Base-by-base conservation (phyloP, 2,888 invertebrate genomes). In the Aspidiotus destructor region DNA sequence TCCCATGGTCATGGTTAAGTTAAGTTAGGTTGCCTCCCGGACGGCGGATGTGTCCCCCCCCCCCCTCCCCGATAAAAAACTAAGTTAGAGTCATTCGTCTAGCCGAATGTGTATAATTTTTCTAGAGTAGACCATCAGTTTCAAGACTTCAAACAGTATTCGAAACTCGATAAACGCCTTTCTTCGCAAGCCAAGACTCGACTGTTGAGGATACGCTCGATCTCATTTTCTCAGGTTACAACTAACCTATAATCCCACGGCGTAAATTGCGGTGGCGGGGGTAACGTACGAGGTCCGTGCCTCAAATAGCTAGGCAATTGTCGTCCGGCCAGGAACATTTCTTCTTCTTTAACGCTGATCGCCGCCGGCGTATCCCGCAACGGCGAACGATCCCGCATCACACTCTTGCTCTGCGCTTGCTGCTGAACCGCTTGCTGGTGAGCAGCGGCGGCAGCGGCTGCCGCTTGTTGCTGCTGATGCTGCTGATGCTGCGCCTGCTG, bases 331-430 rank as follows among this genome's bases (percentile, higher is more conserved):
- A 82, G 77, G 13, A 73, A 72, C 60, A 73, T 72, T n/a, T 74
- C 74, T 55, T 74, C 69, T 69, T 74, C 74, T 62, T 73, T 72
- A 11, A 69, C 71, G 41, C 68, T 61, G n/a, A 71, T 63, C 60
- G 60, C 44, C 41, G 82, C 76, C 71, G 82, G 81, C 8, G 80
- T 48, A 76, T 87, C 89, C 41, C 90, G 82, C 67, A 89, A 78
- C 7, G 91, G 91, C 8, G 90, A 90, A 63, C 91, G 82, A 72
- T 86, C 86, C 7, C 86, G 76, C 71, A 75, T 16, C 41, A 15
- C 9, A 13, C 8, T 48, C 17, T 69, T 60, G 6, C 55, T 60
- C 55, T 69, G 69, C 3, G 55, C 65, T 9, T 71, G 71, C 16
- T 61, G 69, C 44, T 69, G 72, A 10, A 55, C 52, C 10, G 61